Base-by-base conservation (phyloP, 1,140 invertebrate genomes). In the Bombus balteatus region DNA sequence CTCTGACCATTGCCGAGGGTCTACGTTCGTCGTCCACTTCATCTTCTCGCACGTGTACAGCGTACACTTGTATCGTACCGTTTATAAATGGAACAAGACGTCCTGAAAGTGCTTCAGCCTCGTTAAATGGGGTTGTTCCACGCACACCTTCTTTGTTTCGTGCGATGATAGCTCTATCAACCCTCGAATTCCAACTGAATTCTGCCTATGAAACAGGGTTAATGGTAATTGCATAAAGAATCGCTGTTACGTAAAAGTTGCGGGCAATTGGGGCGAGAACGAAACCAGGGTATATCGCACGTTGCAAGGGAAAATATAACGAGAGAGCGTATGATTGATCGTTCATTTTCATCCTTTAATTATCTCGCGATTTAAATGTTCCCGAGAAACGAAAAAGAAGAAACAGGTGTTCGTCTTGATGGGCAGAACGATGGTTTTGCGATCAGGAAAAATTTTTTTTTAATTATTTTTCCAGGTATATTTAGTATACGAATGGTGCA, bases 71-170 rank as follows among this genome's bases (percentile, higher is more conserved):
- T 81, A 28, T 32, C 75, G 71, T 47, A 73, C 72, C 72, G 75
- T 86, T 91, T 88, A 90, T 90, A 88, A 91, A 87, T 88, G 84
- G 84, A 89, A 77, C 83, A 74, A 79, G 66, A 37, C 39, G 39
- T 53, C 65, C 77, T n/a, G 47, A 65, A 79, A 83, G 68, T 80
- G 68, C 75, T 75, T 66, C 32, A 70, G 22, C 62, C 53, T 62
- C 32, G 39, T 4, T 47, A 65, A 80, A 59, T n/a, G 76, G 68
- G 39, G 32, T 8, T 59, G 68, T 28, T 81, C 57, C 57, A 43
- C 70, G 83, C 59, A 39, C 43, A 22, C 13, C 25, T 47, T 53
- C 41, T 41, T 74, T 66, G 37, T 66, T 74, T 37, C 41, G 47
- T 57, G 65, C 12, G 9, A 39, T 28, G 9, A 62, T 62, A 32